Evolutionary conservation across 2,797 vertebrate species (phyloP), one percentile per base, ranked within the genome.

Genomic region (Mergus octosetaceus): DNA sequence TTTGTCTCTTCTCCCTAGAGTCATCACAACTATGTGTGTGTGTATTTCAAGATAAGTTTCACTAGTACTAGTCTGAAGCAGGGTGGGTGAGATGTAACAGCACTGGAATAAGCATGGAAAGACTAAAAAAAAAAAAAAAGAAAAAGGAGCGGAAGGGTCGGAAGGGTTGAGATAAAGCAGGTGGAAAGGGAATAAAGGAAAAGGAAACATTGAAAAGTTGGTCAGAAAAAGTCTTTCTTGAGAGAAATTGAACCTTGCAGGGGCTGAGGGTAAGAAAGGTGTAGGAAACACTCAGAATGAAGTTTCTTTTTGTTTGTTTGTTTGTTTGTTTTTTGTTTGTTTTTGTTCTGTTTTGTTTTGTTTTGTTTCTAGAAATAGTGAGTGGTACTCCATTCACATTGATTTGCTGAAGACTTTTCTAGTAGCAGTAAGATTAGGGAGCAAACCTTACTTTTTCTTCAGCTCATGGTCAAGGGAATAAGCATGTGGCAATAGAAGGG

Each of bases 141-240:
- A 10, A 25, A 13, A 41, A 78, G 10, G 9, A 68, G 7, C 0
- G 28, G 53, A 54, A 3, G 10, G 3, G 1, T 32, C 0, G 28
- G 53, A 54, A 3, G 10, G 3, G 1, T 32, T 58, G 28, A 80
- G 38, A 88, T 8, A 6, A 82, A 56, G 16, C 9, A 74, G 14
- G 6, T 32, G 3, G 43, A 82, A 61, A 56, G 76, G 18, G 4
- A 84, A 4, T 6, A 30, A 60, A 68, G 21, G 5, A 39, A 74
- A 88, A 88, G 4, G 10, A 88, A 86, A 45, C 4, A 7, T 32
- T 34, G 20, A 36, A 70, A 88, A 47, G 18, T 56, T 88, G 57
- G 6, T 86, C 39, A 88, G 84, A 71, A 84, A 77, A 86, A 21
- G 0, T 17, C 28, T 61, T 2, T 51, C 47, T 60, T 83, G 38